Conservation (phyloP, 1,140 invertebrate species). For the Frieseomelitta varia region DNA sequence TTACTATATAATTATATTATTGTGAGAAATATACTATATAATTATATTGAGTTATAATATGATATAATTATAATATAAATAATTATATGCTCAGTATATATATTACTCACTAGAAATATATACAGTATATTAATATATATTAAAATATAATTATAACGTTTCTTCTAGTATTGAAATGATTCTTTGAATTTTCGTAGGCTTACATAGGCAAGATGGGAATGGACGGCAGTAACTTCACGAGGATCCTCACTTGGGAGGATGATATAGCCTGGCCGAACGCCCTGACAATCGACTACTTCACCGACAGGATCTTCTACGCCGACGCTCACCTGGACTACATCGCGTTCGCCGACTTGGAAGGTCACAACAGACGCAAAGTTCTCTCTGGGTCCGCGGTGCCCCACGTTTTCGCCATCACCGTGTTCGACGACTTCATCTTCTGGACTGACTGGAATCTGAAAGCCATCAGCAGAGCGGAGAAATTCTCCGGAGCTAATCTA, state of each 20-base stretch:
- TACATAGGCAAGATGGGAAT: slow-evolving; percentile 99
- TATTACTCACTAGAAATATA: too few species aligned
- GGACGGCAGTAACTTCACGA: slow-evolving; percentile 96
- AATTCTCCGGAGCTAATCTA: slow-evolving; percentile 92
- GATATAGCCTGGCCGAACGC: slow-evolving; percentile 99
- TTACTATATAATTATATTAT: too few species aligned
- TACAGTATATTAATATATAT: too few species aligned
- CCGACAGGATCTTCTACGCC: slow-evolving; percentile 96
- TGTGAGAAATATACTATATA: too few species aligned
- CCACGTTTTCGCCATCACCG: slow-evolving; percentile 95
- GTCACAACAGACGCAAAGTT: slow-evolving; percentile 91
- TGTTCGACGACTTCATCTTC: slow-evolving; percentile 97
- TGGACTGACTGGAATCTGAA: slow-evolving; percentile 99
- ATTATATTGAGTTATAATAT: too few species aligned
- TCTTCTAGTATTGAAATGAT: neutral
- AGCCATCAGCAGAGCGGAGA: slow-evolving; percentile 92
- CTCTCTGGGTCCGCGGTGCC: slow-evolving; percentile 91
- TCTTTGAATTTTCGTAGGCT: slow-evolving; percentile 83
- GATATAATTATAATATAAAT: too few species aligned
- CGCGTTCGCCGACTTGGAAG: slow-evolving; percentile 95
- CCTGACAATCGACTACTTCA: slow-evolving; percentile 98
- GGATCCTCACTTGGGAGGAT: slow-evolving; percentile 95
- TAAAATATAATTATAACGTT: too few species aligned
- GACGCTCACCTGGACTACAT: slow-evolving; percentile 99
- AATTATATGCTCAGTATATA: too few species aligned